Evolutionary conservation across 2,888 invertebrate genomes (phyloP), one percentile per base, ranked within the genome.

Genomic region (Mystacides longicornis): DNA sequence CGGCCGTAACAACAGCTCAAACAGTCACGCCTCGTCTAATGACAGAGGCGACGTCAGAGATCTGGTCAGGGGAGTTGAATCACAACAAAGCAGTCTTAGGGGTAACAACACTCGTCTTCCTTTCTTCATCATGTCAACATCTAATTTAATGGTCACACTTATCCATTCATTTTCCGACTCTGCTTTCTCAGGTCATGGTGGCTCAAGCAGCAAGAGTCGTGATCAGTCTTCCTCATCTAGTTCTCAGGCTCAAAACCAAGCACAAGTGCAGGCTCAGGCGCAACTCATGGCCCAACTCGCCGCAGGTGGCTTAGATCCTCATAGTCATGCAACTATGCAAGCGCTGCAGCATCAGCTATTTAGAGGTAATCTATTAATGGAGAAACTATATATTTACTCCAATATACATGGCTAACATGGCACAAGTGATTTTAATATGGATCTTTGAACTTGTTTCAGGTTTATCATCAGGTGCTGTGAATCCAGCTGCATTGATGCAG

Each of bases 301-400:
- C 21, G 71, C 70, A 19, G 37, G 37, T 4, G 59, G 62, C 3
- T 75, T 77, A 66, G 76, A 77, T 58, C 77, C 76, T 56, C 76
- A 77, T 68, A 75, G 75, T 65, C 83, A 84, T 9, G 87, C 88
- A 37, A 85, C 89, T 57, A 87, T 91, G 78, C 91, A 91, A 69
- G 90, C 89, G 0, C 70, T 91, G 62, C 90, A 90, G 64, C 90
- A 91, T 65, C 91, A 92, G 71, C 74, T 92, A 63, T 78, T 92
- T 53, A 81, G 91, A 81, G 88, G 90, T 86, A 66, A 64, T 67
- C 3, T n/a, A n/a, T n/a, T n/a, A n/a, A n/a, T n/a, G n/a, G n/a
- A n/a, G n/a, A n/a, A n/a, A n/a, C n/a, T n/a, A n/a, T n/a, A n/a
- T n/a, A n/a, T n/a, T n/a, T n/a, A n/a, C n/a, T n/a, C n/a, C n/a